Evolutionary conservation across 2,113 vertebrate genomes (phyloP).

Genomic region (Mesembrinibis cayennensis): DNA sequence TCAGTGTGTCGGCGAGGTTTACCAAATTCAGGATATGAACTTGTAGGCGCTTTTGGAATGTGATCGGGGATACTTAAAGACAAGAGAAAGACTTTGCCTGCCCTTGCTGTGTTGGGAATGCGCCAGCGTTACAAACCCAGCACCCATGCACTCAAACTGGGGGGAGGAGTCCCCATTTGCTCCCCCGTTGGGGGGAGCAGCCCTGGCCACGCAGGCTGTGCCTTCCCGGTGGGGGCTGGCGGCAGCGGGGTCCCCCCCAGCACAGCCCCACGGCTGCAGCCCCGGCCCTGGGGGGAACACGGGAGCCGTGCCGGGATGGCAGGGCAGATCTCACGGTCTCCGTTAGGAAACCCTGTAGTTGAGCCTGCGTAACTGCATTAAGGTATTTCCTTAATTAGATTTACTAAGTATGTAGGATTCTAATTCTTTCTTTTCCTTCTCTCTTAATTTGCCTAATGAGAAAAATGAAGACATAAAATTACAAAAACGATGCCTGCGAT

Average conservation of each 20-base stretch:
- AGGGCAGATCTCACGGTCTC: background rate
- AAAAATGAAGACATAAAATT: background rate
- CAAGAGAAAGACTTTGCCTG: background rate
- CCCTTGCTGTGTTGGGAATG: background rate
- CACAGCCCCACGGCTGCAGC: background rate
- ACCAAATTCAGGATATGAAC: background rate
- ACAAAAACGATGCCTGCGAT: fast-evolving
- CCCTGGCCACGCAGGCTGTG: background rate
- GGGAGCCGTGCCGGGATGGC: background rate
- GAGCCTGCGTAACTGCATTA: background rate
- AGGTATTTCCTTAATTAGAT: slow-evolving; percentile 47
- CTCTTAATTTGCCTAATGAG: slow-evolving; percentile 30
- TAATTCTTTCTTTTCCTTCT: background rate
- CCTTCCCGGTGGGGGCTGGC: background rate
- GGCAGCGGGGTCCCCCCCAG: background rate
- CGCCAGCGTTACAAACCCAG: fast-evolving
- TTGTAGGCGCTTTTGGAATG: background rate
- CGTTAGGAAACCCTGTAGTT: background rate
- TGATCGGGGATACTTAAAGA: background rate
- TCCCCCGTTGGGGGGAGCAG: background rate
- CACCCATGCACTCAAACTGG: fast-evolving
- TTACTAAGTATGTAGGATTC: slow-evolving; percentile 19
- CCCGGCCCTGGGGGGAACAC: background rate
- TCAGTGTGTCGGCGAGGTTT: fast-evolving
- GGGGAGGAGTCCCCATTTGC: background rate